A percentile compares a stretch with the other conserved stretches of the same genome.
Evolutionary conservation across 2,797 vertebrate species (phyloP).

Genomic region (Lacerta agilis): DNA sequence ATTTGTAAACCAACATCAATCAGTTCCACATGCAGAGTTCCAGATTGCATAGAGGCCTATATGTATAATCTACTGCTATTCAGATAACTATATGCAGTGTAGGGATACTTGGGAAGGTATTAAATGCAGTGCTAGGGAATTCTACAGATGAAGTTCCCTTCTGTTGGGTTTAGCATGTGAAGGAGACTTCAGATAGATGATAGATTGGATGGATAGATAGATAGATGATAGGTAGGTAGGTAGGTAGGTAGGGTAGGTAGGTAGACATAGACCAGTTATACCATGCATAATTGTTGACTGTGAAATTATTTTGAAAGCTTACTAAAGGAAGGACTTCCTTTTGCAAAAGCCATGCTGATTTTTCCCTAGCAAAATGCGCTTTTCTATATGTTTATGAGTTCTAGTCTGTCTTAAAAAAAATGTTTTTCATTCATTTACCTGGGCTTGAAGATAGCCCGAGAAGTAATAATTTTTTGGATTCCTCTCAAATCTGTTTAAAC

Average conservation of each 20-base stretch:
- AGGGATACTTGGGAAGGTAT: neutral
- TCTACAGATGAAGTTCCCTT: neutral
- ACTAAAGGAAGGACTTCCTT: neutral
- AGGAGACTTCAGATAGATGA: neutral
- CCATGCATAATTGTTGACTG: neutral
- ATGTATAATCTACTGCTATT: neutral
- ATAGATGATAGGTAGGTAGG: no score
- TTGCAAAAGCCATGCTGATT: neutral
- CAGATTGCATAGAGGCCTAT: neutral
- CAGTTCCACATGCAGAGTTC: neutral
- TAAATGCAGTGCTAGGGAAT: neutral
- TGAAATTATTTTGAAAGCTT: no score
- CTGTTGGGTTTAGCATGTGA: neutral
- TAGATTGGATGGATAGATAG: no score
- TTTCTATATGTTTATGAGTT: neutral
- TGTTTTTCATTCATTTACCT: neutral
- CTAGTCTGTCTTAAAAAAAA: neutral
- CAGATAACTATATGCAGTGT: neutral
- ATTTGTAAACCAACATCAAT: neutral
- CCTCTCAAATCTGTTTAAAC: neutral
- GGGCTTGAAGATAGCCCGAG: neutral
- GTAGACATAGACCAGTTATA: no score
- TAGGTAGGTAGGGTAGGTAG: no score
- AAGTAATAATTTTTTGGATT: neutral
- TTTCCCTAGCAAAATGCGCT: neutral